Evolutionary conservation across 2,888 invertebrate genomes (phyloP).

Genomic region (Bimastos eiseni): DNA sequence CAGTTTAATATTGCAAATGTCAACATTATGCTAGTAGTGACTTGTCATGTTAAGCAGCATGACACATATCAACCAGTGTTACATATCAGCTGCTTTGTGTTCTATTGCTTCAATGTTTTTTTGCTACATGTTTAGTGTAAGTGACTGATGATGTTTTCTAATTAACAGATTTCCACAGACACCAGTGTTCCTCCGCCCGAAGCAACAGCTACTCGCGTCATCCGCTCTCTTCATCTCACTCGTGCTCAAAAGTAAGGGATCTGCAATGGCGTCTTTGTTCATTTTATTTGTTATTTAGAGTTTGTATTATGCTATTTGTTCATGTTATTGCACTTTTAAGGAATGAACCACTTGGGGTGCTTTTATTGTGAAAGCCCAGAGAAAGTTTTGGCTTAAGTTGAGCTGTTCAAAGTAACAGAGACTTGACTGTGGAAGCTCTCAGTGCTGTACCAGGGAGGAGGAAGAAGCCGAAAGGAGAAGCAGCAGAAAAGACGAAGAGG

Average conservation of each 20-base stretch:
- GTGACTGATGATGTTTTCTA: neutral
- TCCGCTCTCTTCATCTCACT: constrained; percentile 15
- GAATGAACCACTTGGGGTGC: no score
- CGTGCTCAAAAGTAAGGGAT: constrained; percentile 20
- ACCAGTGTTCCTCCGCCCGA: neutral
- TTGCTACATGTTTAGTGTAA: neutral
- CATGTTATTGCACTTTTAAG: no score
- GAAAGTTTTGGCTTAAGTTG: no score
- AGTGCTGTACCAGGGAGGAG: no score
- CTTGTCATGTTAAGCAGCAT: neutral
- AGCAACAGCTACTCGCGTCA: neutral
- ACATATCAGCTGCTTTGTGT: neutral
- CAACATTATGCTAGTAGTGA: neutral
- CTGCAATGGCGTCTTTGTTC: neutral
- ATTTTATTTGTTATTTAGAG: neutral
- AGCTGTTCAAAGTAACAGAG: no score
- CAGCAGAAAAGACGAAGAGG: no score
- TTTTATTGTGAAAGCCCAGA: no score
- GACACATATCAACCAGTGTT: no score
- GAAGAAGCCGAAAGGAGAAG: no score
- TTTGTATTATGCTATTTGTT: neutral
- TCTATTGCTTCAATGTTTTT: neutral
- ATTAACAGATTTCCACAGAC: neutral
- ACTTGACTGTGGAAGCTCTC: no score
- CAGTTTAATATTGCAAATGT: no score